A percentile compares a stretch with the other conserved stretches of the same genome.
These are phyloP conservation scores for Conus canariensis DNA, from an alignment of 2,888 invertebrate genomes.

Conservation along the genomic window DNA sequence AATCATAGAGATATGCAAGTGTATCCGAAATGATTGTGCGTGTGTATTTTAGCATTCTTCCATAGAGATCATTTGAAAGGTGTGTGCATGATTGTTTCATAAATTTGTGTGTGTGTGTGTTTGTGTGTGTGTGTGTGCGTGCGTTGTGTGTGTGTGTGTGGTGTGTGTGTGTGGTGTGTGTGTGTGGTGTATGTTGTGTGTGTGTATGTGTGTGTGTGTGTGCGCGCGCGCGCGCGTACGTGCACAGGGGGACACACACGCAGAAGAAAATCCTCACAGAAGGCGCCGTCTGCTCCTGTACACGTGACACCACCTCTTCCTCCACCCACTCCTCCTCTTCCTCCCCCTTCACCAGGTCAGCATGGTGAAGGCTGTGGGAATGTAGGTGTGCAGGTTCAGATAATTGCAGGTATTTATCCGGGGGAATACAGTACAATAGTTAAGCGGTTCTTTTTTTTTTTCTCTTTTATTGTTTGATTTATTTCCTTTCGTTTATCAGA, in stretches of 20 bases:
- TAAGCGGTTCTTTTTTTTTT: too few relatives aligned
- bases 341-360: neutral
- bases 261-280: neutral
- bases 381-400: neutral
- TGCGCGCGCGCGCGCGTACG: neutral
- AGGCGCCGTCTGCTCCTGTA: neutral
- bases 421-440: too few relatives aligned
- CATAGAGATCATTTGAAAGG: too few relatives aligned
- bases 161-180: constrained; percentile 4
- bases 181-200: neutral
- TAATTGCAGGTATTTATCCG: too few relatives aligned
- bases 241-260: neutral
- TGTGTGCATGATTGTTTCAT: too few relatives aligned
- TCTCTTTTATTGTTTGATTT: too few relatives aligned
- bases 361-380: neutral
- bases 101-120: neutral
- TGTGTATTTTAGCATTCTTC: too few relatives aligned
- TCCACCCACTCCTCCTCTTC: neutral
- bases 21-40: too few relatives aligned
- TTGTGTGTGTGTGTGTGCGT: neutral
- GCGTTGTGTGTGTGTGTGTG: neutral
- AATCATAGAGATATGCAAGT: too few relatives aligned
- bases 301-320: neutral
- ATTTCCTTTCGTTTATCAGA: too few relatives aligned
- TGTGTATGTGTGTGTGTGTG: constrained; percentile 8